Evolutionary conservation across 2,113 vertebrate species (phyloP), one percentile per base, ranked within the genome.

Genomic region (Aix galericulata): DNA sequence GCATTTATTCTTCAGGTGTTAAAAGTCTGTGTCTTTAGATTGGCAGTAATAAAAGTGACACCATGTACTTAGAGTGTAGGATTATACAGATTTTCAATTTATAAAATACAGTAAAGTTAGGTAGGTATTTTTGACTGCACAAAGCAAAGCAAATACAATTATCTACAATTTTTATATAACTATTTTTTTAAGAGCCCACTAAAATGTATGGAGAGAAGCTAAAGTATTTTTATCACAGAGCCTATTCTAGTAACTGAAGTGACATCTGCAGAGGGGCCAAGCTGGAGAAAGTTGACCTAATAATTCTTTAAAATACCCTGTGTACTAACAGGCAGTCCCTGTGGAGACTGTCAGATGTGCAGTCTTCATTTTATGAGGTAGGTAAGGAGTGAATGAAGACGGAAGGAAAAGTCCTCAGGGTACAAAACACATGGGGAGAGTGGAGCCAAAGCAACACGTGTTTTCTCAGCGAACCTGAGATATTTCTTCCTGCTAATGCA

Each of bases 241-340:
- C 34, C 59, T 56, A 27, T 82, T 42, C 26, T 75, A 50, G 36
- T 77, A 68, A 62, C 27, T 20, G 71, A 91, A 58, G 15, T 81
- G 52, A 93, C 82, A 95, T 75, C 88, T 93, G 31, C 55, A 32
- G 56, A 73, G 67, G 74, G 64, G 77, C 74, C 92, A 95, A 77
- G 79, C 31, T 86, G 80, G 40, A 89, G 55, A 58, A 91, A 75
- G 38, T 22, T 78, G 81, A 78, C 34, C 40, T 86, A 59, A 55
- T 29, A 60, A 60, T 78, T 80, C 67, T 62, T 89, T 82, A 75
- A 72, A 9, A 58, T 78, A 17, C 14, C n/a, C 55, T 77, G n/a
- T 91, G 67, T 64, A 32, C 52, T 52, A 53, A 34, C 38, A 63
- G 66, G 17, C 72, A 55, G 11, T 40, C 31, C 36, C 63, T 27